These are phyloP conservation scores for Lumbricus terrestris DNA, from an alignment of 2,888 invertebrate species.

Conservation along the genomic window DNA sequence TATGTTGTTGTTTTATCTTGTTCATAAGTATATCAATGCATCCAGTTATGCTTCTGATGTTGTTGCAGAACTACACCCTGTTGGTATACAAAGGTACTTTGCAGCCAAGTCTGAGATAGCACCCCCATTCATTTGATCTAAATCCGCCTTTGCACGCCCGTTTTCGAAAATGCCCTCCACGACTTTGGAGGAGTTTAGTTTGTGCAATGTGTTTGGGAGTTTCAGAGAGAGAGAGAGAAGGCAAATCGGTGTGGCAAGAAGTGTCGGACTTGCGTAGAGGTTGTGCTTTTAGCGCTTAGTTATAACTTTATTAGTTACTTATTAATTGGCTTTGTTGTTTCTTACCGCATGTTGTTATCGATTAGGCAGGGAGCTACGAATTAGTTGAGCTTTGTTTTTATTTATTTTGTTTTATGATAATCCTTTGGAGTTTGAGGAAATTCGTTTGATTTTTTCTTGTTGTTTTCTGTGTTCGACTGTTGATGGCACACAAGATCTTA, in stretches of 20 bases:
- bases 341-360: neutral
- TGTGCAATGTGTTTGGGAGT: neutral
- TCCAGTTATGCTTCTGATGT: neutral
- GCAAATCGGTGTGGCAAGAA: neutral
- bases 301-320: neutral
- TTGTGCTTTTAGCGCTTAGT: neutral
- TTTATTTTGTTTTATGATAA: conserved; percentile 3
- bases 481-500: neutral
- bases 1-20: neutral
- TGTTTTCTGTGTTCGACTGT: neutral
- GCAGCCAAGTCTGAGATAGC: neutral
- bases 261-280: neutral
- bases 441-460: neutral
- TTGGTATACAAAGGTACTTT: neutral
- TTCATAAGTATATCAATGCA: neutral
- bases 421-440: neutral
- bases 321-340: neutral
- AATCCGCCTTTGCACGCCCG: neutral
- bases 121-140: neutral
- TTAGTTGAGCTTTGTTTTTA: neutral
- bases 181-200: neutral
- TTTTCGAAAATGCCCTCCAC: neutral
- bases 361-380: neutral
- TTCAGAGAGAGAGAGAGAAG: neutral
- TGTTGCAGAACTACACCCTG: neutral